phyloP scores from a whole-genome alignment of 2,888 invertebrate species.

The Subacronicta megacephala region DNA sequence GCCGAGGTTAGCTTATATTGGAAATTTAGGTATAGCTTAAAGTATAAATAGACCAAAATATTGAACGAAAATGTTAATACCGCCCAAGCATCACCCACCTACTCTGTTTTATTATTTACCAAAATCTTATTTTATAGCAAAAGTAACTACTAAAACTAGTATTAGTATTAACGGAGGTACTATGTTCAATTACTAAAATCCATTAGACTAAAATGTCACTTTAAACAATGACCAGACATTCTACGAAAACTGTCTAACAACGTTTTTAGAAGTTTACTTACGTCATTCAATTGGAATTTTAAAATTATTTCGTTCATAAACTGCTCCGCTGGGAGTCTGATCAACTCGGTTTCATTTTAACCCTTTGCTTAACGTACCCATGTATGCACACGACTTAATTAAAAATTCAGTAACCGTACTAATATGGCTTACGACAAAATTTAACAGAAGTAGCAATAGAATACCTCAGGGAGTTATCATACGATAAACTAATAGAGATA shows the following conservation, averaged over 20 bases:
- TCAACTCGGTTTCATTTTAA: conserved; percentile 60
- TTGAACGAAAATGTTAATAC: too few species aligned
- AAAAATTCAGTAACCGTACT: conserved; percentile 48
- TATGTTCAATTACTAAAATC: background rate
- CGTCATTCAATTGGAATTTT: conserved; percentile 49
- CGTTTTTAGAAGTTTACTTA: conserved; percentile 34
- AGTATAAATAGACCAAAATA: too few species aligned
- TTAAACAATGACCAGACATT: conserved; percentile 11
- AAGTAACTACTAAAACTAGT: background rate
- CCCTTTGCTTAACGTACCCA: conserved; percentile 48
- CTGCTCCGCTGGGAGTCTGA: conserved; percentile 59
- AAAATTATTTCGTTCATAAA: conserved; percentile 63
- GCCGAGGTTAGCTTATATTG: too few species aligned
- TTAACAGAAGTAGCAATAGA: conserved; percentile 30
- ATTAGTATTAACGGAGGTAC: background rate
- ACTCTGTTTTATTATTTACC: too few species aligned
- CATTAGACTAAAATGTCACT: conserved; percentile 11
- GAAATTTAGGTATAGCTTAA: too few species aligned
- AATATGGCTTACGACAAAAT: conserved; percentile 47
- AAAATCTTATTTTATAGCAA: too few species aligned
- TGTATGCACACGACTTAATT: conserved; percentile 43
- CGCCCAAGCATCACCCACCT: background rate
- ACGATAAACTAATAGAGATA: conserved; percentile 25
- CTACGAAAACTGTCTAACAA: conserved; percentile 18
- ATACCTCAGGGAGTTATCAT: conserved; percentile 34